Conservation (phyloP, 2,888 invertebrate genomes). For the Spisula solida region DNA sequence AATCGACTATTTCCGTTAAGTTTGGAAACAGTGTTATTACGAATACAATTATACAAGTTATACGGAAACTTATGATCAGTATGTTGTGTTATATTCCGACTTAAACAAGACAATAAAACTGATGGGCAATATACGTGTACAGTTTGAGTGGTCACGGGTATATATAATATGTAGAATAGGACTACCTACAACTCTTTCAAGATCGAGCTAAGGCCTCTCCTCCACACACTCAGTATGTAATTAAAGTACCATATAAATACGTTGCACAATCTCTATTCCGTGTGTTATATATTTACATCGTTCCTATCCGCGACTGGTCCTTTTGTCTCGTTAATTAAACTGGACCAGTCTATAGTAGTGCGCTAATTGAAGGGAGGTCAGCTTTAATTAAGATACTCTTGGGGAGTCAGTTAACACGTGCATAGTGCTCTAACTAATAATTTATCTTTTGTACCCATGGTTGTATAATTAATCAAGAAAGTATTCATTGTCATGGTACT, state of each 20-base stretch:
- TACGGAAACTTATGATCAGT: too few species aligned
- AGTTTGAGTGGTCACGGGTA: too few species aligned
- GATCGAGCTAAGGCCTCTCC: not conserved
- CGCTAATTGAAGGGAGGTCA: slow-evolving; percentile 22
- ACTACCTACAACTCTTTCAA: not conserved
- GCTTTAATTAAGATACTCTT: not conserved
- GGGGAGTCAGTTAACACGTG: not conserved
- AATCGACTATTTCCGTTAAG: too few species aligned
- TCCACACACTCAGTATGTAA: not conserved
- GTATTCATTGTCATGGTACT: not conserved
- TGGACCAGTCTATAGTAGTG: slow-evolving; percentile 13
- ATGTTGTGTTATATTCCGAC: too few species aligned
- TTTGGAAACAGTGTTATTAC: too few species aligned
- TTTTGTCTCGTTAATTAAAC: slow-evolving; percentile 35
- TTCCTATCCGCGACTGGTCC: slow-evolving; percentile 47
- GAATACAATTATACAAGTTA: too few species aligned
- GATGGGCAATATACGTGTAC: too few species aligned
- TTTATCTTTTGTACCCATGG: not conserved
- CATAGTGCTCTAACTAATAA: not conserved
- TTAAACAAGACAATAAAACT: too few species aligned
- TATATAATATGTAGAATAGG: too few species aligned
- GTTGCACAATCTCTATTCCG: not conserved
- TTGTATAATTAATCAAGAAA: not conserved
- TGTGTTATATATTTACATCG: slow-evolving; percentile 7
- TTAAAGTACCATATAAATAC: not conserved